Conservation (phyloP, 2,797 vertebrate species). For the Platalea minor region DNA sequence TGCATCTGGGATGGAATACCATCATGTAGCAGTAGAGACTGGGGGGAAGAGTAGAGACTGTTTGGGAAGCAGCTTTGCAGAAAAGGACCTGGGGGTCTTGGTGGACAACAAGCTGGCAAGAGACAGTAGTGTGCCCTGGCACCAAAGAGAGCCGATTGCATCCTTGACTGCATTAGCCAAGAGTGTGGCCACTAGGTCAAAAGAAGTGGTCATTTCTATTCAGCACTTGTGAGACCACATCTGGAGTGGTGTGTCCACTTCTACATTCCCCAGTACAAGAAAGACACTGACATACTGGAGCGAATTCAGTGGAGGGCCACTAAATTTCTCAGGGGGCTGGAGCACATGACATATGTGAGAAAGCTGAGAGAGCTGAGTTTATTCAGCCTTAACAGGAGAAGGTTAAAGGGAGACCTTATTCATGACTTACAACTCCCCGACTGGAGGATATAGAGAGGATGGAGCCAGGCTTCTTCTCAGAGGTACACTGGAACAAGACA, state of each 20-base stretch:
- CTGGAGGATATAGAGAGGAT: neutral
- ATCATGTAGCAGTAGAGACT: neutral
- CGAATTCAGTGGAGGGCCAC: neutral
- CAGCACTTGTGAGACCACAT: neutral
- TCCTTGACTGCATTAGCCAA: neutral
- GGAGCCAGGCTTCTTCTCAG: neutral
- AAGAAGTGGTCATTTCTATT: neutral
- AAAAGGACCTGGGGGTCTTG: neutral
- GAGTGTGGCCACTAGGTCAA: neutral
- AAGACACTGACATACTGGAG: neutral
- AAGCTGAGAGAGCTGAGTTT: neutral
- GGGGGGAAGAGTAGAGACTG: neutral
- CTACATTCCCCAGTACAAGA: neutral
- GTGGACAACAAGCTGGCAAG: neutral
- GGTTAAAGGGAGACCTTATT: neutral
- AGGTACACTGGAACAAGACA: neutral
- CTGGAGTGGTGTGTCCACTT: neutral
- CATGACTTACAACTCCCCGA: neutral
- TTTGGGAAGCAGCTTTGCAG: neutral
- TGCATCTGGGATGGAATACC: neutral
- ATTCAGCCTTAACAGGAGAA: neutral
- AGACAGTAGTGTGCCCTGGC: neutral
- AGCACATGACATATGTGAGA: neutral
- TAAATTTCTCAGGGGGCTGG: neutral
- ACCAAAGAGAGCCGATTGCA: neutral